Conservation (phyloP, 2,113 vertebrate species). For the Bos indicus region DNA sequence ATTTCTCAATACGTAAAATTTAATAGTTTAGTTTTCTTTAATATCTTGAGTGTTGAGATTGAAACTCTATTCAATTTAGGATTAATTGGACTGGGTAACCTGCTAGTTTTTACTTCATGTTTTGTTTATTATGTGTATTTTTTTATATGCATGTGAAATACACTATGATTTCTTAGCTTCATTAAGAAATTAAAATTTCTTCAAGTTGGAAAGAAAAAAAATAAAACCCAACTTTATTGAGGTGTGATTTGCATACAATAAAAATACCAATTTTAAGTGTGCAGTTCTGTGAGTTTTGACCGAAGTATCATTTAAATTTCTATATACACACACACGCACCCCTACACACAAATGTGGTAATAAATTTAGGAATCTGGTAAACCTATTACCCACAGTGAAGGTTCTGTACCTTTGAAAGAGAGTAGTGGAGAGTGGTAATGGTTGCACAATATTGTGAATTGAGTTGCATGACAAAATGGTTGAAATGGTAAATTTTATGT, state of each 20-base stretch:
- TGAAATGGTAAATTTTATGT: neutral
- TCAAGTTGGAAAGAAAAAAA: neutral
- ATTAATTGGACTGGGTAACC: neutral
- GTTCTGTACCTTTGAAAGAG: neutral
- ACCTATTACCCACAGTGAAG: neutral
- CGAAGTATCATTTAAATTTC: neutral
- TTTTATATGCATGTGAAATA: neutral
- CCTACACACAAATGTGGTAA: neutral
- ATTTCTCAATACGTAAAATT: neutral
- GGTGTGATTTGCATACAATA: neutral
- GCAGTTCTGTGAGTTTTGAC: neutral
- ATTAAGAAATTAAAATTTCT: neutral
- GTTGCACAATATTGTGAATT: neutral
- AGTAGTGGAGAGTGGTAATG: neutral
- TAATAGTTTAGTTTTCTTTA: neutral
- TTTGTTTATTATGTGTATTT: neutral
- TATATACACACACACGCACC: too few species aligned
- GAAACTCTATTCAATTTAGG: neutral
- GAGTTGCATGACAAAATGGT: neutral
- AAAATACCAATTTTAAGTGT: neutral
- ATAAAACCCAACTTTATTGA: neutral
- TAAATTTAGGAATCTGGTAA: neutral
- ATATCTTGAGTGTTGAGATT: neutral
- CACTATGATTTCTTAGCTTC: neutral
- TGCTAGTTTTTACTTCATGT: neutral